A percentile compares a stretch with the other conserved stretches of the same genome.
phyloP scores from a whole-genome alignment of 2,113 vertebrate species.

The Pedionomus torquatus region DNA sequence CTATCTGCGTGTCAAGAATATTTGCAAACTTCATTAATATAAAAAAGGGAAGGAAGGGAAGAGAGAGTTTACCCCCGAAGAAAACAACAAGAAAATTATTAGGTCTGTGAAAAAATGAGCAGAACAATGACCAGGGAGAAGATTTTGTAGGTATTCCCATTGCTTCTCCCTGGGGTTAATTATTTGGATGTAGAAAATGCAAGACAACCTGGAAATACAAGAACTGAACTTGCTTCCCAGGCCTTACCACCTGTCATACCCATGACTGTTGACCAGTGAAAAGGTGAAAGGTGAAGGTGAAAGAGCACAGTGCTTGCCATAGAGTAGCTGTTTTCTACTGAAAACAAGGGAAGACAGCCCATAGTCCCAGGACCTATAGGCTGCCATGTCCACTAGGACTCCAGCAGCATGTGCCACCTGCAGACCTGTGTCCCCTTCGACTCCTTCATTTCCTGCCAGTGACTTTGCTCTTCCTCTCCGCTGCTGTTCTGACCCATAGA shows the following conservation, averaged over 20 bases:
- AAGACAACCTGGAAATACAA: slow-evolving; percentile 9
- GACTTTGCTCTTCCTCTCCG: slow-evolving; percentile 89
- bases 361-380: not conserved
- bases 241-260: not conserved
- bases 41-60: not conserved
- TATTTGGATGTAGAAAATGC: not conserved
- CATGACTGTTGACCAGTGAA: not conserved
- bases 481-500: slow-evolving; percentile 93
- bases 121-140: not conserved
- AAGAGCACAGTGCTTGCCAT: not conserved
- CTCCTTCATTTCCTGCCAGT: slow-evolving; percentile 96
- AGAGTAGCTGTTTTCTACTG: not conserved
- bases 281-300: not conserved
- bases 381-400: slow-evolving; percentile 77
- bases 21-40: slow-evolving; percentile 23
- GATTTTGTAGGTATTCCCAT: not conserved
- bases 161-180: slow-evolving; percentile 9
- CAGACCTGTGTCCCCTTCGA: slow-evolving; percentile 86
- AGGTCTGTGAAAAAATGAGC: not conserved
- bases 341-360: not conserved
- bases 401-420: slow-evolving; percentile 90
- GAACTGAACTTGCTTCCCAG: not conserved
- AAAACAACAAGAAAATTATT: not conserved
- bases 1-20: slow-evolving; percentile 27
- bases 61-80: not conserved